Base-by-base conservation (phyloP, 2,113 vertebrate species). In the Strix uralensis region DNA sequence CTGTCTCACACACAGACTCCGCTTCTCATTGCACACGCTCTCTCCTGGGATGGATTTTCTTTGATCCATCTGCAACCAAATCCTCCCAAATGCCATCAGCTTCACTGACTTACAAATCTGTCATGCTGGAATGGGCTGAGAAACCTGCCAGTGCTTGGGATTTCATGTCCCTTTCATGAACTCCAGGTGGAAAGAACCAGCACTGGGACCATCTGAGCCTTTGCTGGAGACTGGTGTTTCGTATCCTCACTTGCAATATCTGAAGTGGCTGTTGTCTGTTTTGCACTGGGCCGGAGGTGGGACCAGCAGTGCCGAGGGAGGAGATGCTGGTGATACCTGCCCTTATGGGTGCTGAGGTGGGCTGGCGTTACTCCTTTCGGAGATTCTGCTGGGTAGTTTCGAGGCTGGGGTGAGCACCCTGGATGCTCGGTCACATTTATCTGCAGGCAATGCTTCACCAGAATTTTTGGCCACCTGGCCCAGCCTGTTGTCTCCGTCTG, bases 51-150 rank as follows among this genome's bases (percentile, higher is more conserved):
- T 73, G 67, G 81, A 69, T 92, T 96, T 91, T 85, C 81, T 96
- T 94, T 96, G 93, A 95, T 95, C 85, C 46, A 61, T 88, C 78
- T 95, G 78, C 81, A 95, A 42, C n/a, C 84, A 95, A 97, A 95
- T 91, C 66, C 84, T 72, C 78, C 32, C 92, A 88, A 88, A 82
- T 57, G 23, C 85, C 73, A 75, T 71, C 86, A 91, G 69, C 89
- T 92, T 93, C 74, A 82, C 66, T 62, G 46, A 57, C 40, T 85
- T 96, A 90, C 74, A 92, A 73, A 95, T 93, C 78, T 58, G 49
- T 75, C 46, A 44, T 77, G 57, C 69, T 57, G 66, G 49, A 90
- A 66, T 23, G 71, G 58, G 49, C 61, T 77, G 47, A 66, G 84
- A 85, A 80, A 58, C 34, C 36, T 75, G 73, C 14, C 30, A 46